These are phyloP conservation scores for Pangasius macronema DNA, from an alignment of 2,797 vertebrate species.

Conservation along the genomic window DNA sequence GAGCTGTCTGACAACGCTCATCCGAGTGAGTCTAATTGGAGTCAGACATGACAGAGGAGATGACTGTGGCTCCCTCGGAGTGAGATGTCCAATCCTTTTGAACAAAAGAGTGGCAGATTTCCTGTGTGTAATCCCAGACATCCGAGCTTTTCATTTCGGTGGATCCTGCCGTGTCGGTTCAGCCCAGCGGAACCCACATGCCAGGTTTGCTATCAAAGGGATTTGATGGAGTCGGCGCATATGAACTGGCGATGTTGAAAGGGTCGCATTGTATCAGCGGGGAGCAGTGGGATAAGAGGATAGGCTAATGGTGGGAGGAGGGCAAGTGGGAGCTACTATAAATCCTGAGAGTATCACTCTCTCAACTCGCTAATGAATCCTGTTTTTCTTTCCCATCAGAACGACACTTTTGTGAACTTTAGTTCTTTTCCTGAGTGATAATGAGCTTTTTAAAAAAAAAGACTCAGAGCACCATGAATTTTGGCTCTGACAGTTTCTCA, in stretches of 20 bases:
- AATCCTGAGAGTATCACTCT: conserved; percentile 16
- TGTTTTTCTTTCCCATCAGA: conserved; percentile 14
- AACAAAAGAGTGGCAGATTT: conserved; percentile 42
- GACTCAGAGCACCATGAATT: not conserved
- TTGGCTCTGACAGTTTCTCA: not conserved
- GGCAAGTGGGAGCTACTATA: conserved; percentile 16
- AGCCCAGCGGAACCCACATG: conserved; percentile 41
- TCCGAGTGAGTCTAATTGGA: conserved; percentile 27
- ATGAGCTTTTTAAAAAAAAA: not conserved
- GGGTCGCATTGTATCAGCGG: conserved; percentile 13
- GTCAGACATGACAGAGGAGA: conserved; percentile 14
- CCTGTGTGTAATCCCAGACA: conserved; percentile 47
- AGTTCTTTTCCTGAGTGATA: not conserved
- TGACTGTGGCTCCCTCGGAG: conserved; percentile 9
- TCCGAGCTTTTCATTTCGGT: conserved; percentile 39
- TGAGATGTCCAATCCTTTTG: conserved; percentile 7
- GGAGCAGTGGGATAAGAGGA: conserved; percentile 7
- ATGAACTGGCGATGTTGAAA: conserved; percentile 43
- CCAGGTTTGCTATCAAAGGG: conserved; percentile 42
- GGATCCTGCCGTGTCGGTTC: conserved; percentile 47
- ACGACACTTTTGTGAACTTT: not conserved
- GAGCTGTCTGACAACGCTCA: not conserved
- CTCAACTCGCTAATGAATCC: conserved; percentile 39
- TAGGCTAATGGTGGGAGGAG: conserved; percentile 39
- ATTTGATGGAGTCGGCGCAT: conserved; percentile 48